Evolutionary conservation across 2,888 invertebrate genomes (phyloP).

Genomic region (Salpingus planirostris): DNA sequence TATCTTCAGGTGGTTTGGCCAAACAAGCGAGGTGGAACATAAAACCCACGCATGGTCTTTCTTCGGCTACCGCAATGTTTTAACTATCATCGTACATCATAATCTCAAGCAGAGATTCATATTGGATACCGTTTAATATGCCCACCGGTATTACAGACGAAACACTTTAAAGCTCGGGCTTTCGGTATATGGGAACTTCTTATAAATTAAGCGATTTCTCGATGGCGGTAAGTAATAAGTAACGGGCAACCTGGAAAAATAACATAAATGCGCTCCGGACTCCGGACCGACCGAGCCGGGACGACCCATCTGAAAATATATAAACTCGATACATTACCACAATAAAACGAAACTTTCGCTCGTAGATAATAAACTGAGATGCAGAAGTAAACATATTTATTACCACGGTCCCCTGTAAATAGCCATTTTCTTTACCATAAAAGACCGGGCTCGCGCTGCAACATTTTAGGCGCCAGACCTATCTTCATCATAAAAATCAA

Average conservation of each 20-base stretch:
- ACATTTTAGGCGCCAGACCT: slow-evolving; percentile 30
- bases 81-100: slow-evolving; percentile 32
- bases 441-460: slow-evolving; percentile 26
- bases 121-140: slow-evolving; percentile 28
- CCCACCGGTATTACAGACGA: slow-evolving; percentile 26
- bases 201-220: no score
- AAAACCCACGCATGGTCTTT: slow-evolving; percentile 30
- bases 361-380: no score
- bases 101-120: slow-evolving; percentile 29
- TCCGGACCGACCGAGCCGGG: no score
- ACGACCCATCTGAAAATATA: no score
- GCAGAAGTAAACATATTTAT: slow-evolving; percentile 28
- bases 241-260: no score
- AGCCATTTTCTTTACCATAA: slow-evolving; percentile 26
- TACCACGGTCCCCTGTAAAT: slow-evolving; percentile 22
- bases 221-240: no score
- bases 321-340: no score
- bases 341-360: no score
- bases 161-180: no score
- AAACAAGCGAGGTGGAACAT: slow-evolving; percentile 31
- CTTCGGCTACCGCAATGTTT: slow-evolving; percentile 29
- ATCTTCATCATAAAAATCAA: slow-evolving; percentile 31
- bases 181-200: no score
- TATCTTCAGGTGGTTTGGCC: slow-evolving; percentile 26
- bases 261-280: no score